Evolutionary conservation across 2,888 invertebrate species (phyloP).

Genomic region (Cyclophora punctaria): DNA sequence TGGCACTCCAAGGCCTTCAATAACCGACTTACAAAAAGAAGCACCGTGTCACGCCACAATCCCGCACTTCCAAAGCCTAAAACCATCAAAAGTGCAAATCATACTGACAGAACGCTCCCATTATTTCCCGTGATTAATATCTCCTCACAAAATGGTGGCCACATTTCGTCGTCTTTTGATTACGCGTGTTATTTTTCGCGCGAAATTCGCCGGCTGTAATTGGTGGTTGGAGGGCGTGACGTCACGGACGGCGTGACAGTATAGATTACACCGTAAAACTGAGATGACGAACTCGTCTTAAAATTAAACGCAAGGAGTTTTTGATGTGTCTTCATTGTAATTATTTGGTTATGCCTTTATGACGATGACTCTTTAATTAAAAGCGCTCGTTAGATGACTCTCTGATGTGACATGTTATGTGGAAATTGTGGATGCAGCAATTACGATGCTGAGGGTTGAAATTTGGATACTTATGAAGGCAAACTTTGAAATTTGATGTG

Average conservation of each 20-base stretch:
- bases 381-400: too few relatives aligned
- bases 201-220: constrained; percentile 9
- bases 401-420: too few relatives aligned
- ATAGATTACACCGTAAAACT: neutral
- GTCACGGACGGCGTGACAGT: constrained; percentile 1
- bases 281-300: neutral
- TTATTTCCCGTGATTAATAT: constrained; percentile 27
- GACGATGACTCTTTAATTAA: neutral
- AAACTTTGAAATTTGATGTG: too few relatives aligned
- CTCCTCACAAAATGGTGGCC: constrained; percentile 18
- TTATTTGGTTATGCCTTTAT: constrained; percentile 3
- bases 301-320: neutral
- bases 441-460: too few relatives aligned
- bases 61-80: constrained; percentile 6
- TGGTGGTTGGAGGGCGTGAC: constrained; percentile 4
- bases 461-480: too few relatives aligned
- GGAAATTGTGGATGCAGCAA: too few relatives aligned
- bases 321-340: neutral
- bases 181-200: constrained; percentile 21
- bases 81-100: constrained; percentile 25
- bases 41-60: neutral
- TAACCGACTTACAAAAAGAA: neutral
- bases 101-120: constrained; percentile 17
- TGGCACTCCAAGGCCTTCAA: too few relatives aligned
- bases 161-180: constrained; percentile 20